A percentile compares a stretch with the other conserved stretches of the same genome.
These are phyloP conservation scores for Euwallacea fornicatus DNA, from an alignment of 1,140 invertebrate species.

Conservation along the genomic window DNA sequence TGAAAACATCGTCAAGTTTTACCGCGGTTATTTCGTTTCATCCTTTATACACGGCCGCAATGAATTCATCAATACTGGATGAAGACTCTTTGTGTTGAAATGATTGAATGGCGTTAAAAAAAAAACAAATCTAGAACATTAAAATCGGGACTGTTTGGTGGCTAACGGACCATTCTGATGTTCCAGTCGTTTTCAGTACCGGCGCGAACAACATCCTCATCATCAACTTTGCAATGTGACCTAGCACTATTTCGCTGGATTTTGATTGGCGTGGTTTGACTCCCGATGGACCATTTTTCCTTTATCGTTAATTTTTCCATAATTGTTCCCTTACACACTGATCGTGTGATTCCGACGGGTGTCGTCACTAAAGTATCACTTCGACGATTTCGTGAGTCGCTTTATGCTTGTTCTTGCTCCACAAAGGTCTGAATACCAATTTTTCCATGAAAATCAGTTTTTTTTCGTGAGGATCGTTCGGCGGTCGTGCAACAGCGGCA, in stretches of 20 bases:
- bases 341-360: background rate
- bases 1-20: background rate
- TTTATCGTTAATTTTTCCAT: background rate
- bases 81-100: background rate
- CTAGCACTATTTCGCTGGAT: background rate
- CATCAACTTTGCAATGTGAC: background rate
- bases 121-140: constrained; percentile 7
- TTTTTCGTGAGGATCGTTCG: background rate
- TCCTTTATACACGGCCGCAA: too few relatives aligned
- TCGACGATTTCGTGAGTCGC: background rate
- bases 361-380: background rate
- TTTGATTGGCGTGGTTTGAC: background rate
- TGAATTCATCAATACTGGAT: background rate
- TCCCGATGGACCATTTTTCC: background rate
- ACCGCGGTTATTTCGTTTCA: background rate
- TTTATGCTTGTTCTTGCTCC: background rate
- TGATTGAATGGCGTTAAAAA: constrained; percentile 4
- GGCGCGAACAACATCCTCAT: background rate
- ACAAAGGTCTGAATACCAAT: background rate
- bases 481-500: background rate
- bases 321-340: background rate
- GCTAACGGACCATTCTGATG: background rate
- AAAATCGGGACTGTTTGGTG: constrained; percentile 5
- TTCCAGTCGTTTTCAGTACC: background rate
- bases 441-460: background rate